A percentile compares a stretch with the other conserved stretches of the same genome.
phyloP scores from a whole-genome alignment of 2,797 vertebrate species.

The Vipera ursinii region DNA sequence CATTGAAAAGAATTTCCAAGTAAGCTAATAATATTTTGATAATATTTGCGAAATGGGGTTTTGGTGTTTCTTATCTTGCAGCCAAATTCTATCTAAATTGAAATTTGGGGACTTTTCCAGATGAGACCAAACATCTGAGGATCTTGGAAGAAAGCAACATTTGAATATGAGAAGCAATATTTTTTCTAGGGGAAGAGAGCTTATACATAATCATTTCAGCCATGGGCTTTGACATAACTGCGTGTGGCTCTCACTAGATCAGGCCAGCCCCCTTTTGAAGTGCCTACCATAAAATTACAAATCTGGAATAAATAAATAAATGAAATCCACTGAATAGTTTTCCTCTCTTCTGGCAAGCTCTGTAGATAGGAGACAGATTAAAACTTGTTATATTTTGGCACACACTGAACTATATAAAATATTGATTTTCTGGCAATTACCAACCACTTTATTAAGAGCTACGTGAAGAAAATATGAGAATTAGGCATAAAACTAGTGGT shows the following conservation, averaged over 20 bases:
- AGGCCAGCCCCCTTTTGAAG: background rate
- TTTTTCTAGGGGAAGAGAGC: background rate
- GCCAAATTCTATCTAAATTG: background rate
- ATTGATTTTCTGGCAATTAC: constrained; percentile 41
- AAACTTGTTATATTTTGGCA: constrained; percentile 25
- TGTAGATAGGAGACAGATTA: constrained; percentile 16
- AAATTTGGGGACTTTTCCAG: background rate
- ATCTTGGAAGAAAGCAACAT: background rate
- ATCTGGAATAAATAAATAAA: background rate
- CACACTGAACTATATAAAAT: constrained; percentile 28
- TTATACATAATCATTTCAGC: background rate
- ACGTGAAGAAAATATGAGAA: constrained; percentile 12
- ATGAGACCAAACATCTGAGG: background rate
- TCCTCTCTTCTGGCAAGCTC: background rate
- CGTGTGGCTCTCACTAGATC: background rate
- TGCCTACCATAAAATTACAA: background rate
- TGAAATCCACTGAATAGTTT: background rate
- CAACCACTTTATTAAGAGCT: constrained; percentile 30
- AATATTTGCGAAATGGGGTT: background rate
- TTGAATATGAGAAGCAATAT: background rate
- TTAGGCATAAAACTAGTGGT: constrained; percentile 5
- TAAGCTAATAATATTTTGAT: background rate
- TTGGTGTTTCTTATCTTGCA: background rate
- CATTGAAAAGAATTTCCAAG: background rate
- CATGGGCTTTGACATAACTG: background rate